A percentile compares a stretch with the other conserved stretches of the same genome.
Conservation (phyloP, 2,113 vertebrate genomes). For the Apus apus region DNA sequence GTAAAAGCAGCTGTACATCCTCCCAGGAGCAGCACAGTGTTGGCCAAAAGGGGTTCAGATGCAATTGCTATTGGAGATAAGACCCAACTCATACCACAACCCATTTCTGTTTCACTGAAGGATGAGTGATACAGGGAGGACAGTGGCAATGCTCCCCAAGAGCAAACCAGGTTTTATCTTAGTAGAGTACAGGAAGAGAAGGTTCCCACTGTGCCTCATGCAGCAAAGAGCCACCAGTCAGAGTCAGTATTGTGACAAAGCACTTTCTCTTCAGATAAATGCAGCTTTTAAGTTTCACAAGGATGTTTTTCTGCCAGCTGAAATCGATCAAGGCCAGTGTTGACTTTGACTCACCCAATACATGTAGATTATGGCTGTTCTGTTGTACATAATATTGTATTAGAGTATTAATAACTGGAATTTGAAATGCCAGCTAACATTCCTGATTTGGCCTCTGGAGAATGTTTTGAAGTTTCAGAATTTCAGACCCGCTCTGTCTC, state of each 20-base stretch:
- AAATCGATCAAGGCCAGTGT: neutral
- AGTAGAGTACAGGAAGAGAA: neutral
- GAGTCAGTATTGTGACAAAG: neutral
- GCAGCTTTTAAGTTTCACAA: neutral
- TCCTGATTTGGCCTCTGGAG: neutral
- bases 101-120: neutral
- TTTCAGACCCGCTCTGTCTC: neutral
- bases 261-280: neutral
- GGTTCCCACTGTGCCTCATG: neutral
- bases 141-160: neutral
- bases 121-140: neutral
- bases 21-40: neutral
- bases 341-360: neutral
- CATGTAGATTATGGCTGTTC: neutral
- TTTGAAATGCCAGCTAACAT: constrained; percentile 15
- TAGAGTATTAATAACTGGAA: neutral
- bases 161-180: neutral
- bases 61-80: neutral
- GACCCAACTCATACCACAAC: neutral
- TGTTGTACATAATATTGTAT: neutral
- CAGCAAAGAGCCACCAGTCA: neutral
- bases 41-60: neutral
- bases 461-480: neutral
- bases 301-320: neutral
- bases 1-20: neutral